These are phyloP conservation scores for Nebria brevicollis DNA, from an alignment of 2,888 invertebrate genomes.

Conservation along the genomic window DNA sequence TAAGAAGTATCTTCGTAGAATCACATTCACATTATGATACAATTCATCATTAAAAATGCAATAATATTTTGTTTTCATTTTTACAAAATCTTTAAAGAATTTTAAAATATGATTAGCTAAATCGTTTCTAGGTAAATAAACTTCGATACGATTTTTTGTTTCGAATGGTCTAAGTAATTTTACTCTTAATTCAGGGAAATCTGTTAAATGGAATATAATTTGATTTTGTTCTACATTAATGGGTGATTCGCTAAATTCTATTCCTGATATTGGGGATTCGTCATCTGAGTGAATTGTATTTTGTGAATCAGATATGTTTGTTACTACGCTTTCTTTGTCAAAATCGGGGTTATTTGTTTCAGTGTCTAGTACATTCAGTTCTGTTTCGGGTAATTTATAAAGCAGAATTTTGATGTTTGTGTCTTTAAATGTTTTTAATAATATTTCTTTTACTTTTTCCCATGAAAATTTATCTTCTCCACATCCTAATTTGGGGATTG, in stretches of 20 bases:
- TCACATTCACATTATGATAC: not conserved
- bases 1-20: not conserved
- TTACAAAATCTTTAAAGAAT: constrained; percentile 6
- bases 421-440: constrained; percentile 8
- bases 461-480: constrained; percentile 18
- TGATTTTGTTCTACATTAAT: constrained; percentile 7
- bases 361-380: not conserved
- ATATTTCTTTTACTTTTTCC: constrained; percentile 6
- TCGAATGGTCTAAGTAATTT: constrained; percentile 5
- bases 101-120: not conserved
- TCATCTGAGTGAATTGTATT: constrained; percentile 6
- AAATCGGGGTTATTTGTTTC: not conserved
- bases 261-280: constrained; percentile 12
- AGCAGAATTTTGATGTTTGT: constrained; percentile 5
- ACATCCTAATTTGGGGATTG: constrained; percentile 8
- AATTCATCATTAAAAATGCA: not conserved
- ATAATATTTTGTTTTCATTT: constrained; percentile 7
- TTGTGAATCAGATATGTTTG: not conserved
- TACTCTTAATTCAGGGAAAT: not conserved
- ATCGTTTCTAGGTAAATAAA: not conserved
- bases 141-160: not conserved
- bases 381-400: not conserved
- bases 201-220: constrained; percentile 4
- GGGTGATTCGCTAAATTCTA: constrained; percentile 7
- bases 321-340: constrained; percentile 11